Base-by-base conservation (phyloP, 2,113 vertebrate species). In the Mastomys coucha region DNA sequence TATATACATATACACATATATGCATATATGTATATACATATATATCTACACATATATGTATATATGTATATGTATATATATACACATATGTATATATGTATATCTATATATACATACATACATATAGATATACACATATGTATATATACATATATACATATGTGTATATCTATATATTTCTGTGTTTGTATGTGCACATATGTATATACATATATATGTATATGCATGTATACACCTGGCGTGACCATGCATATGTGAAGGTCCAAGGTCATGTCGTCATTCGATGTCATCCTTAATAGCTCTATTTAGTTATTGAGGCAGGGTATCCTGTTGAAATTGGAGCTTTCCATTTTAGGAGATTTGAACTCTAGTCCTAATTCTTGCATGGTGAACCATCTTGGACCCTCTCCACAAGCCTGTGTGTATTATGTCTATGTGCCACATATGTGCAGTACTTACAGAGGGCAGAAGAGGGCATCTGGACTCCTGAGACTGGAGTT, bases 151-250 rank as follows among this genome's bases (percentile, higher is more conserved):
- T 82, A 7, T 22, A 4, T 77, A 6, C 53, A 16, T 36, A 3
- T 24, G 26, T 65, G 24, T 84, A 16, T 63, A n/a, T n/a, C n/a
- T n/a, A n/a, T n/a, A n/a, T n/a, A n/a, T n/a, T n/a, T n/a, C n/a
- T n/a, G n/a, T n/a, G 7, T 5, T 26, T 10, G 26, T 65, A 6
- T 5, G 5, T 20, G 26, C 3, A 28, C 20, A 5, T 63, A 3
- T 33, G 10, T 76, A 16, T 65, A 9, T 85, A 16, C 26, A 31
- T 45, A 39, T 65, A 8, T 85, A 6, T 31, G 56, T 39, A 42
- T 63, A 17, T 63, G 14, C n/a, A 63, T 45, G 24, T 42, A 26
- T 65, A 26, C 1, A 45, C 9, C 28, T 22, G 42, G 11, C 26
- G 28, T 86, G 28, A 13, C 19, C 63, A 69, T 19, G 42, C 0